Evolutionary conservation across 2,888 invertebrate genomes (phyloP).

Genomic region (Cloeon dipterum): DNA sequence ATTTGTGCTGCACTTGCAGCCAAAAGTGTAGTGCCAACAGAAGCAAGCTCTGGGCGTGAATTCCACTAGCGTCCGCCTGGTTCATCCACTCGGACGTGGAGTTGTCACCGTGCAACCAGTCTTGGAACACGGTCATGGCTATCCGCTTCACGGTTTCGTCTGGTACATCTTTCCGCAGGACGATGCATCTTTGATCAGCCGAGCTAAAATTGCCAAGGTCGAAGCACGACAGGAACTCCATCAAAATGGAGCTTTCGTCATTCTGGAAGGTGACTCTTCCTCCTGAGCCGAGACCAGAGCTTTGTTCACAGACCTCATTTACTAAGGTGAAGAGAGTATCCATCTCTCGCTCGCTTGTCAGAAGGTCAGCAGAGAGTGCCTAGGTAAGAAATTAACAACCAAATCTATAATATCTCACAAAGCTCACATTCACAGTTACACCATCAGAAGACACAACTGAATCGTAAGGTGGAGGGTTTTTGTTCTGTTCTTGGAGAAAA

Average conservation of each 20-base stretch:
- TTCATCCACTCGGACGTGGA: constrained; percentile 17
- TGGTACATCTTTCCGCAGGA: constrained; percentile 19
- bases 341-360: constrained; percentile 18
- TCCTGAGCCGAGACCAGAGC: constrained; percentile 13
- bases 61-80: constrained; percentile 21
- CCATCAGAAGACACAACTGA: constrained; percentile 8
- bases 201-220: constrained; percentile 13
- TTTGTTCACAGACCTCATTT: constrained; percentile 9
- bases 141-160: constrained; percentile 18
- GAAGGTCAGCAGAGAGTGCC: constrained; percentile 11
- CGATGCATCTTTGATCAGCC: neutral
- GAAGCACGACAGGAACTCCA: constrained; percentile 18
- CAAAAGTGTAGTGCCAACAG: constrained; percentile 46
- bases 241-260: constrained; percentile 20
- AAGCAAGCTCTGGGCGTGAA: constrained; percentile 40
- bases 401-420: neutral
- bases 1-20: constrained; percentile 28
- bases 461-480: constrained; percentile 11
- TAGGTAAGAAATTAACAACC: constrained; percentile 7
- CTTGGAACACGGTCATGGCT: constrained; percentile 18
- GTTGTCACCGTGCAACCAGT: constrained; percentile 18
- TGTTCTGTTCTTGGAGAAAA: constrained; percentile 9
- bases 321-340: constrained; percentile 17
- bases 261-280: constrained; percentile 33
- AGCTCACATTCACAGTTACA: constrained; percentile 5